Base-by-base conservation (phyloP, 2,888 invertebrate species). In the Limnephilus auricula region DNA sequence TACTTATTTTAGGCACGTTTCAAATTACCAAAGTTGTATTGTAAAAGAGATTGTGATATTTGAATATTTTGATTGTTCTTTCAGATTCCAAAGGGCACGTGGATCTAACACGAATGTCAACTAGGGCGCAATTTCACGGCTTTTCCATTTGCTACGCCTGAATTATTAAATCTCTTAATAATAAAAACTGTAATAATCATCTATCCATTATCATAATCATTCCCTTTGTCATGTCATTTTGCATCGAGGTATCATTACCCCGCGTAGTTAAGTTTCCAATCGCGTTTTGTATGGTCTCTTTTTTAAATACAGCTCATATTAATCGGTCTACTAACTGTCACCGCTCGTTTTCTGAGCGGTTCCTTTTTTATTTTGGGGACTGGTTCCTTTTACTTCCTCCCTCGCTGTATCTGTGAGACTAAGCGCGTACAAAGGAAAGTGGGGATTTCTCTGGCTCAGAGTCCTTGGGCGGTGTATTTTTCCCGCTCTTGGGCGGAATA, bases 401-500 rank as follows among this genome's bases (percentile, higher is more conserved):
- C 87, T 65, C 65, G 84, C 37, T 37, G 25, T 37, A 9, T 18
- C 31, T 15, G 31, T 31, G 80, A 32, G 80, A 18, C 32, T 31
- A 34, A 34, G 32, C 80, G 84, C 87, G 65, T 78, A 87, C 87
- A 87, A 65, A 78, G 65, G 87, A 87, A 87, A 87, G 87, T 87
- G 65, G 65, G 65, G 65, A 87, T 25, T 87, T 32, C 31, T 87
- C 78, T 32, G 65, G 87, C 65, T 18, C 92, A 95, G 95, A 90
- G 65, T 95, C 95, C 18, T 94, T 95, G 84, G 95, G 95, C 78
- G 95, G 86, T 31, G 87, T 84, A 50, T 78, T 83, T 95, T 2
- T 95, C 95, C 45, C 45, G 31, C 45, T 34, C 45, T 40, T 18
- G 84, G 18, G 95, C 95, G n/a, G 65, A n/a, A 65, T 65, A 65